Evolutionary conservation across 2,113 vertebrate species (phyloP), one percentile per base, ranked within the genome.

Genomic region (Peromyscus maniculatus): DNA sequence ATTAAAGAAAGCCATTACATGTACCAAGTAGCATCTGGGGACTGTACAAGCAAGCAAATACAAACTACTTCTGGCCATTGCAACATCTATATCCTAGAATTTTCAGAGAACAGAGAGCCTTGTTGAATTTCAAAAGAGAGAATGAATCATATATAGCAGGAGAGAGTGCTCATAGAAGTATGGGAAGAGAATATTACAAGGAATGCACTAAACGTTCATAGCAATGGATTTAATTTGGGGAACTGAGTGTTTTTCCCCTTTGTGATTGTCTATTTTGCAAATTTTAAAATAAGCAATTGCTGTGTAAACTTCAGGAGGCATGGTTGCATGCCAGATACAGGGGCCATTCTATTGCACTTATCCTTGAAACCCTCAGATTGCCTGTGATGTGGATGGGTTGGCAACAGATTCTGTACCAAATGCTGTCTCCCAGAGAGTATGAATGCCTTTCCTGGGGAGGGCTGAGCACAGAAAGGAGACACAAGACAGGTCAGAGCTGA

Each of bases 1-100:
- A 59, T 55, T 82, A 87, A 97, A 52, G n/a, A 96, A 95, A 59
- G 91, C 3, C 33, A 46, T n/a, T 64, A 84, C 74, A 16, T 57
- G 21, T 74, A 49, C 55, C 71, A 75, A 91, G 46, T 21, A 91
- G 49, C 57, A 88, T 31, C 55, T 88, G 26, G 66, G 7, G 7
- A 24, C 94, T 69, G 59, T 8, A 52, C n/a, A 91, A 87, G 69
- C 16, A 94, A 87, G 49, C 28, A 87, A 89, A 74, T 59, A 71
- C 28, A 64, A 62, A 24, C 64, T 2, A 71, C 16, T 7, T 5
- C 66, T 92, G 17, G 31, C 24, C 36, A 87, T 36, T 7, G 66
- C 2, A 77, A 49, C 17, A 49, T 62, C 77, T 88, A 69, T 49
- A 39, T 62, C 83, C 75, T 84, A 91, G 36, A 88, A 93, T 87